phyloP scores from a whole-genome alignment of 1,140 invertebrate genomes.

The Scaptomyza montana region DNA sequence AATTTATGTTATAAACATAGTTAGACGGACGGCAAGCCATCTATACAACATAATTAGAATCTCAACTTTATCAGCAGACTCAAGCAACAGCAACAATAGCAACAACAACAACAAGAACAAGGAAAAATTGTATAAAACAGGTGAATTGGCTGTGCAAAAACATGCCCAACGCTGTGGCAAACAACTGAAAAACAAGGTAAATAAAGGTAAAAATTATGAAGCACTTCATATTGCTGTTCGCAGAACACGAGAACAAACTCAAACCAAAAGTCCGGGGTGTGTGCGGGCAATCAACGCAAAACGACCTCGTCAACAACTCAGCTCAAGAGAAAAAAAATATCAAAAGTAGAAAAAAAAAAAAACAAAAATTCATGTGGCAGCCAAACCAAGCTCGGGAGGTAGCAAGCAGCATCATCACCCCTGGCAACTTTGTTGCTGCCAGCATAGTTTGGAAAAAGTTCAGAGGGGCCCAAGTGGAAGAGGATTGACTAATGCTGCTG shows the following conservation, averaged over 20 bases:
- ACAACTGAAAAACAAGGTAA: conserved; percentile 72
- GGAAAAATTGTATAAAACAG: conserved; percentile 1
- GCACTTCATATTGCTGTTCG: conserved; percentile 65
- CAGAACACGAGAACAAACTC: conserved; percentile 55
- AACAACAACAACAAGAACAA: background rate
- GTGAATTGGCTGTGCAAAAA: conserved; percentile 39
- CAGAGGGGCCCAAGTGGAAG: conserved; percentile 11
- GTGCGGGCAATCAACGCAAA: conserved; percentile 76
- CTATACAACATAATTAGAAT: conserved; percentile 72
- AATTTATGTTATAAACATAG: conserved; percentile 37
- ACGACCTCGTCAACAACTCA: conserved; percentile 77
- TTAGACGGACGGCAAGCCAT: conserved; percentile 39
- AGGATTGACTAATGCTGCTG: conserved; percentile 18
- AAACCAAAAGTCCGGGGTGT: conserved; percentile 58
- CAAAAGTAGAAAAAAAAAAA: conserved; percentile 49
- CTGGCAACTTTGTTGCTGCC: conserved; percentile 78
- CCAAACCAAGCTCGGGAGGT: conserved; percentile 23
- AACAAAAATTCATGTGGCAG: conserved; percentile 20
- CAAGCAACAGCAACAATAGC: conserved; percentile 16
- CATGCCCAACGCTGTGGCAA: conserved; percentile 46
- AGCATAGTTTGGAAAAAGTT: conserved; percentile 66
- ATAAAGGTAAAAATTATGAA: conserved; percentile 78
- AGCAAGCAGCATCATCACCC: conserved; percentile 61
- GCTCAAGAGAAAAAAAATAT: conserved; percentile 71
- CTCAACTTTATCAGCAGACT: conserved; percentile 71